Conservation (phyloP, 2,888 invertebrate species). For the Cheilosia vulpina region DNA sequence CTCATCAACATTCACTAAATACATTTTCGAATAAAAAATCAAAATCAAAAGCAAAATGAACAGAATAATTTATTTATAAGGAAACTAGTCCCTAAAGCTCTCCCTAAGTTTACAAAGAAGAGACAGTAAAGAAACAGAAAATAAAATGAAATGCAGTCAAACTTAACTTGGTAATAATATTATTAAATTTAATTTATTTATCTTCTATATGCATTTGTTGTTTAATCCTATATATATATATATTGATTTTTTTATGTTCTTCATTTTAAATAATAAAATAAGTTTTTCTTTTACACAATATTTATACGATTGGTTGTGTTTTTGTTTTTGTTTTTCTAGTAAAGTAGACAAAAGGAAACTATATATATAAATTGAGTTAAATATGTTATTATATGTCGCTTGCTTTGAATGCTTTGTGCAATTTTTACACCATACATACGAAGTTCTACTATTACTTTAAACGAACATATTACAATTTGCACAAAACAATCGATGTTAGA, state of each 20-base stretch:
- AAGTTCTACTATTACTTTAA: background rate
- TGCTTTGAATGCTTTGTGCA: slow-evolving; percentile 61
- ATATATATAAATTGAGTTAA: too few species aligned
- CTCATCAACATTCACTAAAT: slow-evolving; percentile 59
- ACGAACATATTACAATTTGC: slow-evolving; percentile 56
- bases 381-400: background rate
- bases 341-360: too few species aligned
- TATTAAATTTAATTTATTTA: slow-evolving; percentile 43
- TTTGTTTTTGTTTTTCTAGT: background rate
- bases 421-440: slow-evolving; percentile 45
- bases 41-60: slow-evolving; percentile 5
- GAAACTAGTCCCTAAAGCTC: slow-evolving; percentile 9
- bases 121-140: slow-evolving; percentile 30
- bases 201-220: slow-evolving; percentile 45
- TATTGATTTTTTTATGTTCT: slow-evolving; percentile 19
- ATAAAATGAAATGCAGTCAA: slow-evolving; percentile 72
- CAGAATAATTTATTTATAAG: slow-evolving; percentile 51
- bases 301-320: background rate
- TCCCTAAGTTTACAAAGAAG: background rate
- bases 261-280: slow-evolving; percentile 12
- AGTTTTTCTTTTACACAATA: background rate
- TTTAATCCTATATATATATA: slow-evolving; percentile 10
- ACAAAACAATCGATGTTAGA: slow-evolving; percentile 69
- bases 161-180: slow-evolving; percentile 67
- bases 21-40: slow-evolving; percentile 33